A percentile compares a stretch with the other conserved stretches of the same genome.
Conservation (phyloP, 2,113 vertebrate species). For the Anas platyrhynchos region DNA sequence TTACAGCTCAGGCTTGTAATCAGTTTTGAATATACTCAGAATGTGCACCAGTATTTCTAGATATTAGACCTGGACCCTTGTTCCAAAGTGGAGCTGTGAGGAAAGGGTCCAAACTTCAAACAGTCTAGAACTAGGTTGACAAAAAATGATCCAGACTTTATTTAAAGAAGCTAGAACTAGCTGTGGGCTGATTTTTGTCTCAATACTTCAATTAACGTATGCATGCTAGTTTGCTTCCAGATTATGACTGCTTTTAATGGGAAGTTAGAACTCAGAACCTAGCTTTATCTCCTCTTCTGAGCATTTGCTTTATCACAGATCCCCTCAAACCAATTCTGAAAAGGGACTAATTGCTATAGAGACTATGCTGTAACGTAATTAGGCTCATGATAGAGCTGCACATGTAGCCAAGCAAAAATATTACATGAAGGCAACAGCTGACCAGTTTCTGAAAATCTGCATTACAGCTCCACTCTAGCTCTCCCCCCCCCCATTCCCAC, state of each 20-base stretch:
- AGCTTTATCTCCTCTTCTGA: neutral
- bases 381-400: neutral
- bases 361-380: neutral
- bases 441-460: neutral
- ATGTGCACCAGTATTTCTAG: neutral
- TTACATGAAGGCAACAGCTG: neutral
- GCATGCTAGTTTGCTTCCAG: neutral
- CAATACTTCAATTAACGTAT: neutral
- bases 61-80: neutral
- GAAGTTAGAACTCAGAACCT: neutral
- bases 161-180: neutral
- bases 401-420: neutral
- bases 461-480: neutral
- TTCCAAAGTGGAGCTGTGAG: neutral
- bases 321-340: slow-evolving; percentile 33
- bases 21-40: rapidly evolving
- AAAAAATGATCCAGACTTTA: neutral
- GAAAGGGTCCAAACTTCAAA: neutral
- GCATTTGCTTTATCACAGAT: slow-evolving; percentile 14
- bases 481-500: neutral
- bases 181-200: neutral
- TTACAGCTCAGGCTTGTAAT: neutral
- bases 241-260: neutral
- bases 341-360: slow-evolving; percentile 18
- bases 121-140: neutral